Percentiles rank a stretch among this genome's conserved stretches.
Conservation (phyloP, 1,140 invertebrate genomes). For the Thaumetopoea pityocampa region DNA sequence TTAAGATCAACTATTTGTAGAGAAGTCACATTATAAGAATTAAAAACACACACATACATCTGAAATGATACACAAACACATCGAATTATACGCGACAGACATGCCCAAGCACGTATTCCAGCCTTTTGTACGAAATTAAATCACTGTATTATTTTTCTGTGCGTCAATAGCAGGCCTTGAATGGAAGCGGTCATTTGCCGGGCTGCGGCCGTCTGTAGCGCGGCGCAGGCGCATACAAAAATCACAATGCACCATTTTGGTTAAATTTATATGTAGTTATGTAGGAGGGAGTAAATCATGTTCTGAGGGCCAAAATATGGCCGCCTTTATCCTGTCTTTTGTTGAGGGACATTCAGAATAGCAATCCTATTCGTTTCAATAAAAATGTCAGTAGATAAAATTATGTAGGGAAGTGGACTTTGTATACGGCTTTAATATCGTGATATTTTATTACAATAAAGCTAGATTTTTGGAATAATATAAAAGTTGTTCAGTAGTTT, state of each 20-base stretch:
- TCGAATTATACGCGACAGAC: background rate
- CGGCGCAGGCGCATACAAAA: conserved; percentile 14
- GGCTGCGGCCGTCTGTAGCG: conserved; percentile 7
- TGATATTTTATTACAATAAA: no score
- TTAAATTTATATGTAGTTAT: conserved; percentile 4
- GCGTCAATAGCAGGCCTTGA: conserved; percentile 1
- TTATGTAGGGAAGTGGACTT: no score
- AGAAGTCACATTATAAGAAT: no score
- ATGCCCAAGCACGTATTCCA: background rate
- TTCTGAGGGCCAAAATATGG: background rate
- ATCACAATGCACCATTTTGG: conserved; percentile 14
- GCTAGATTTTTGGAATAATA: no score
- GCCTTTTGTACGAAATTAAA: conserved; percentile 12
- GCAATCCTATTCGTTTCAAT: background rate
- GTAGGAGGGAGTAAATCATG: conserved; percentile 4
- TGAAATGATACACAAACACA: conserved; percentile 1
- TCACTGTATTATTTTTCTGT: conserved; percentile 8
- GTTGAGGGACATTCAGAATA: background rate
- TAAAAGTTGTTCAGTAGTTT: no score
- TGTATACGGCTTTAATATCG: no score
- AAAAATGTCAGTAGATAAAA: no score
- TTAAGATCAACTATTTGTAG: no score
- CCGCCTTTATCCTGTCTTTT: background rate
- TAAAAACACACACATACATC: conserved; percentile 10
- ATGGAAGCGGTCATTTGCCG: conserved; percentile 3